Base-by-base conservation (phyloP, 1,140 invertebrate genomes). In the Lepidurus arcticus region DNA sequence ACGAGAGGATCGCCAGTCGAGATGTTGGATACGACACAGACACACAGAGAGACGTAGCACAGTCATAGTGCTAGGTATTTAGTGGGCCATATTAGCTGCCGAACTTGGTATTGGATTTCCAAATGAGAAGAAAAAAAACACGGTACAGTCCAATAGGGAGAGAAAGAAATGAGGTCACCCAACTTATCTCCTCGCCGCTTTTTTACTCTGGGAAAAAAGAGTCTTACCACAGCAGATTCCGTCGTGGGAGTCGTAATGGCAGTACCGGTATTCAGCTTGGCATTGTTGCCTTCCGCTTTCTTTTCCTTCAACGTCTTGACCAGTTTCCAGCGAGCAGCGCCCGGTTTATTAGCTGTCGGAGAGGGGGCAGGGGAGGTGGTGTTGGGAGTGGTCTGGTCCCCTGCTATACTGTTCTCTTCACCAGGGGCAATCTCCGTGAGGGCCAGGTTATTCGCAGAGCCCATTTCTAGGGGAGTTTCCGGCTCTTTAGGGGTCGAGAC, bases 271-370 rank as follows among this genome's bases (percentile, higher is more conserved):
- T 21, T 21, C 53, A 65, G 21, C 53, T 65, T 65, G 53, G 53
- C 16, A 65, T 65, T 65, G 24, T 43, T 80, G 42, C 45, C 42
- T 85, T 94, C 93, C 10, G 93, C 92, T 86, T 95, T 95, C 78
- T 92, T 87, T 83, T 95, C 94, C 84, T 95, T 95, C 43, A 95
- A 83, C 7, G 94, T 93, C 85, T 95, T 96, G 11, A 95, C 84
- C 24, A 95, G 85, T 84, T 95, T 94, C 94, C 94, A 96, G 26
- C 76, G 44, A 73, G 80, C 80, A 34, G 78, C 53, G 73, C 75
- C 73, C 13, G 53, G 85, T 94, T 95, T 78, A 24, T 44, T 34
- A 3, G 76, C 44, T 8, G 21, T 7, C 44, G 44, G 44, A 10
- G 44, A 24, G 11, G 76, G 21, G 11, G 34, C 7, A 65, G 53